phyloP scores from a whole-genome alignment of 2,113 vertebrate species.

The Epinephelus cyanopodus region DNA sequence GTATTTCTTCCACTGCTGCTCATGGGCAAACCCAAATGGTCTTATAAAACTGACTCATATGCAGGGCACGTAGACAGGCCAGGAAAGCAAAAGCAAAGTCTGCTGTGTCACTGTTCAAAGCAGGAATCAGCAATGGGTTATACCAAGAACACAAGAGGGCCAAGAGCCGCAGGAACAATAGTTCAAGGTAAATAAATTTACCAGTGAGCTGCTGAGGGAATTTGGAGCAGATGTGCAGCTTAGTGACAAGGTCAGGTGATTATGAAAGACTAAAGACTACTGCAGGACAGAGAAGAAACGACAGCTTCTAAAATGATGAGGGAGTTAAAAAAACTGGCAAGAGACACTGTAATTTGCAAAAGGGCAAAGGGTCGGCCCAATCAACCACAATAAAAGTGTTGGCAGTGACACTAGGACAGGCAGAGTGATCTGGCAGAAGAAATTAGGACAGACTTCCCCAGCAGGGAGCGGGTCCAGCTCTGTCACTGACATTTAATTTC shows the following conservation, averaged over 20 bases:
- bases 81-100: neutral
- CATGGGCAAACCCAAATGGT: too few species aligned
- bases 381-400: constrained; percentile 23
- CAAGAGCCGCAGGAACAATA: neutral
- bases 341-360: constrained; percentile 14
- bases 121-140: neutral
- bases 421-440: constrained; percentile 33
- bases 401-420: constrained; percentile 24
- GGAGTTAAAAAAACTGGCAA: neutral
- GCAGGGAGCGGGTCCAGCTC: constrained; percentile 49
- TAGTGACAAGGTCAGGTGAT: neutral
- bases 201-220: neutral
- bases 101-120: neutral
- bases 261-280: neutral
- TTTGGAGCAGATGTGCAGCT: neutral
- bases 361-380: constrained; percentile 11
- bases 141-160: neutral
- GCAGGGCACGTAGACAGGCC: neutral
- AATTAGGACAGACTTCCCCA: constrained; percentile 37
- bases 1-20: neutral
- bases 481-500: constrained; percentile 48
- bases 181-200: neutral
- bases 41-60: neutral
- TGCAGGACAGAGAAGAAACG: too few species aligned
- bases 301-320: too few species aligned